These are phyloP conservation scores for Anoplius nigerrimus DNA, from an alignment of 2,888 invertebrate genomes.

Conservation along the genomic window DNA sequence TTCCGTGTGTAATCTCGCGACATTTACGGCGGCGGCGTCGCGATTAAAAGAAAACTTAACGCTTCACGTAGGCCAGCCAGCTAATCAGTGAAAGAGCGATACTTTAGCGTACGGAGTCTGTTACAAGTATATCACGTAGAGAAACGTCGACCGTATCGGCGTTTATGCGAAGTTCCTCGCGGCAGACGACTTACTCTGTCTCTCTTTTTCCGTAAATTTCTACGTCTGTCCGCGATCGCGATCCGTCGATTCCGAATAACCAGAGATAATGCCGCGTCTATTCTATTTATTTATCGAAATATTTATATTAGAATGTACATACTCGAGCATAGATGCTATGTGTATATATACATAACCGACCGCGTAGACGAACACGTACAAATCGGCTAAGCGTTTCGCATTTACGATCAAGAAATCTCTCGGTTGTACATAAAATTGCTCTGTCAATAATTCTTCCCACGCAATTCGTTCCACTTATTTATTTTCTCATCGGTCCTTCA, in stretches of 20 bases:
- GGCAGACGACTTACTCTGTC: too few relatives aligned
- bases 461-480: too few relatives aligned
- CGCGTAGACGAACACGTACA: constrained; percentile 7
- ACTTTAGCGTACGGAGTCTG: constrained; percentile 6
- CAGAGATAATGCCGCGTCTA: constrained; percentile 33
- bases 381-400: neutral
- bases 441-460: neutral
- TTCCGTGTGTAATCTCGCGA: too few relatives aligned
- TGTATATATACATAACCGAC: constrained; percentile 25
- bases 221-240: too few relatives aligned
- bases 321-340: constrained; percentile 18
- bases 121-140: constrained; percentile 18
- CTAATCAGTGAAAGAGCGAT: constrained; percentile 22
- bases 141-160: constrained; percentile 15
- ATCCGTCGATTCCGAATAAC: neutral
- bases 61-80: constrained; percentile 41
- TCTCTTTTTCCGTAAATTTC: too few relatives aligned
- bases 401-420: too few relatives aligned
- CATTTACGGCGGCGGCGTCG: neutral
- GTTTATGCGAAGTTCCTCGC: too few relatives aligned
- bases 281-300: constrained; percentile 57
- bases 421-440: too few relatives aligned
- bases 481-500: too few relatives aligned
- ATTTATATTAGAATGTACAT: constrained; percentile 52
- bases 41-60: constrained; percentile 6